Conservation (phyloP, 2,797 vertebrate genomes). For the Psittacula echo region DNA sequence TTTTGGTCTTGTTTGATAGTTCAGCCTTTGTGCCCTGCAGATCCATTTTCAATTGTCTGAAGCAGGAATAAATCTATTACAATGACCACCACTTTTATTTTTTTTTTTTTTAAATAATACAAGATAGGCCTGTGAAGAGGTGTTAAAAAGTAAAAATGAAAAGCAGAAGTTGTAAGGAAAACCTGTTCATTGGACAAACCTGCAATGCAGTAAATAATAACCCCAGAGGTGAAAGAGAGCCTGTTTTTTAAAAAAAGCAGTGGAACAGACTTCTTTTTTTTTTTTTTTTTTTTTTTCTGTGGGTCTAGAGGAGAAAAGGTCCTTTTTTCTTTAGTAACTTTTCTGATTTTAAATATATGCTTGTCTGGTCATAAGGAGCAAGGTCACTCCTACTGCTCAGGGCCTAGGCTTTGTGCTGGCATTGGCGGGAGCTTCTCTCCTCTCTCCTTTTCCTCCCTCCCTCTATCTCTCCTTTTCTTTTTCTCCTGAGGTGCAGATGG, state of each 20-base stretch:
- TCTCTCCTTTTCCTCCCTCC: conserved; percentile 70
- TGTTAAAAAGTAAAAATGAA: conserved; percentile 47
- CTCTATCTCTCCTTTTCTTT: conserved; percentile 77
- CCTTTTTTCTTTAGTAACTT: conserved; percentile 59
- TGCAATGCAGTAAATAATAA: conserved; percentile 64
- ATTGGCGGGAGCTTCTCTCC: conserved; percentile 50
- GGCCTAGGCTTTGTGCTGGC: conserved; percentile 72
- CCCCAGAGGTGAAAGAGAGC: conserved; percentile 45
- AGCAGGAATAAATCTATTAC: conserved; percentile 45
- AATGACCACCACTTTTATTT: conserved; percentile 5
- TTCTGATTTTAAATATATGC: conserved; percentile 39
- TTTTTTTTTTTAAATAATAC: conserved; percentile 16
- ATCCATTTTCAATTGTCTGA: conserved; percentile 50
- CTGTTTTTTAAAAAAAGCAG: conserved; percentile 15
- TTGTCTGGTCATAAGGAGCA: conserved; percentile 75
- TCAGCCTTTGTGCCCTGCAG: conserved; percentile 52
- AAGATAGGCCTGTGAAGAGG: conserved; percentile 51
- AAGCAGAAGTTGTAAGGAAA: conserved; percentile 58
- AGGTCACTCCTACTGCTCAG: conserved; percentile 81
- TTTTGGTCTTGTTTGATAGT: conserved; percentile 44
- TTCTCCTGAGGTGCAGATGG: conserved; percentile 94
- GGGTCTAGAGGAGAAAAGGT: conserved; percentile 38
- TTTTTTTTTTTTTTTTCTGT: background rate
- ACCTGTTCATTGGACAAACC: conserved; percentile 27
- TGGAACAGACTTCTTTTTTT: background rate